phyloP scores from a whole-genome alignment of 2,888 invertebrate genomes.

The Polydrusus cervinus region DNA sequence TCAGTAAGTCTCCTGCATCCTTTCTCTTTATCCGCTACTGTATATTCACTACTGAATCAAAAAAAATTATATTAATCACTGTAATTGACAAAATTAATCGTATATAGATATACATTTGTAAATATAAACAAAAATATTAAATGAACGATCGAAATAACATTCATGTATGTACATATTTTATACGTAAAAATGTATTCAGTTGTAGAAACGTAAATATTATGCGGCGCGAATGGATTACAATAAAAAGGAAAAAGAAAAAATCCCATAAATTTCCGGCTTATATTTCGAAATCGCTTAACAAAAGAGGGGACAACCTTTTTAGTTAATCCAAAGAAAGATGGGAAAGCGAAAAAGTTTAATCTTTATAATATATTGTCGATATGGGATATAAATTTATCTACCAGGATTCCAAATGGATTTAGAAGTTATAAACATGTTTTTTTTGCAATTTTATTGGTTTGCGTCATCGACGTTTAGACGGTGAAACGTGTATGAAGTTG shows the following conservation, averaged over 20 bases:
- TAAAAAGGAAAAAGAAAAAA: slow-evolving; percentile 30
- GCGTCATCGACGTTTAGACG: neutral
- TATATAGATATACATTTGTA: neutral
- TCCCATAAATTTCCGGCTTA: slow-evolving; percentile 41
- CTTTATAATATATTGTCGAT: slow-evolving; percentile 45
- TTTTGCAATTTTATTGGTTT: neutral
- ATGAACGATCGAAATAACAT: slow-evolving; percentile 23
- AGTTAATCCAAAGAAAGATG: slow-evolving; percentile 41
- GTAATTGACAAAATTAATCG: too few species aligned
- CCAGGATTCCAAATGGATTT: neutral
- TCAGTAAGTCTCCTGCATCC: too few species aligned
- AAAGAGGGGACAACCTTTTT: slow-evolving; percentile 39
- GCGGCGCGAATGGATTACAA: slow-evolving; percentile 39
- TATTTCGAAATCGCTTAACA: slow-evolving; percentile 48
- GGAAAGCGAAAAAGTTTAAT: slow-evolving; percentile 46
- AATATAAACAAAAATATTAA: slow-evolving; percentile 11
- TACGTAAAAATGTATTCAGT: slow-evolving; percentile 33
- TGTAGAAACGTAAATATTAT: slow-evolving; percentile 38
- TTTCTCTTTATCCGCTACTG: too few species aligned
- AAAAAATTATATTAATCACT: too few species aligned
- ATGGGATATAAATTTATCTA: slow-evolving; percentile 31
- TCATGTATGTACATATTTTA: slow-evolving; percentile 41
- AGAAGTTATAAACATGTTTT: neutral
- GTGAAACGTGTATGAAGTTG: neutral
- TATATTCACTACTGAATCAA: too few species aligned